These are phyloP conservation scores for Paraescarpia echinospica DNA, from an alignment of 1,140 invertebrate genomes.

Conservation along the genomic window DNA sequence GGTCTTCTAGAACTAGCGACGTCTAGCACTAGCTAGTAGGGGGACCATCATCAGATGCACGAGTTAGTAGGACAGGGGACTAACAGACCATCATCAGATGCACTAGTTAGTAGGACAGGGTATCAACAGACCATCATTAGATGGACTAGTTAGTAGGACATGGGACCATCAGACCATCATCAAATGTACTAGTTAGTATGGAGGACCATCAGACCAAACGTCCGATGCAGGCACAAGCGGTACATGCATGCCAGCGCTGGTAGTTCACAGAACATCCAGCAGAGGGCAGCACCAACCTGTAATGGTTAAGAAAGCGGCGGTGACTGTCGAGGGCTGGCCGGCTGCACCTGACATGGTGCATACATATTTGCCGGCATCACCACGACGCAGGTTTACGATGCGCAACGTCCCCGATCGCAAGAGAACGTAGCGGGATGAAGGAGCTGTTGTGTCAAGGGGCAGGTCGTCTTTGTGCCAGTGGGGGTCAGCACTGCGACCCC, in stretches of 20 bases:
- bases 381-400: slow-evolving; percentile 25
- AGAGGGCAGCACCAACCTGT: slow-evolving; percentile 8
- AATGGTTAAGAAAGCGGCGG: slow-evolving; percentile 22
- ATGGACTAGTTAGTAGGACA: too few relatives aligned
- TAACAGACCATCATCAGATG: too few relatives aligned
- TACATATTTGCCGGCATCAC: slow-evolving; percentile 30
- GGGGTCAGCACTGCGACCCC: slow-evolving; percentile 27
- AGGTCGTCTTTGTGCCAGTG: background rate
- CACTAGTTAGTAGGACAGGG: too few relatives aligned
- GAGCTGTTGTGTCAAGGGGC: slow-evolving; percentile 8
- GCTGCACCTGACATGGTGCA: slow-evolving; percentile 28
- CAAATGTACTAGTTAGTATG: background rate
- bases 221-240: background rate
- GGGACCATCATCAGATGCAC: too few relatives aligned
- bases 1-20: too few relatives aligned
- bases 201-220: background rate
- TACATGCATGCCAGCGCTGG: background rate
- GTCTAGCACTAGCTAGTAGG: background rate
- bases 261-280: background rate
- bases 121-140: too few relatives aligned
- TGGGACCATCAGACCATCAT: too few relatives aligned
- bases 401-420: slow-evolving; percentile 22
- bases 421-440: slow-evolving; percentile 25
- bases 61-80: too few relatives aligned
- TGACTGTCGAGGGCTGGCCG: slow-evolving; percentile 22